Percentiles rank a stretch among this genome's conserved stretches.
phyloP scores from a whole-genome alignment of 2,797 vertebrate genomes.

The Pitangus sulphuratus region DNA sequence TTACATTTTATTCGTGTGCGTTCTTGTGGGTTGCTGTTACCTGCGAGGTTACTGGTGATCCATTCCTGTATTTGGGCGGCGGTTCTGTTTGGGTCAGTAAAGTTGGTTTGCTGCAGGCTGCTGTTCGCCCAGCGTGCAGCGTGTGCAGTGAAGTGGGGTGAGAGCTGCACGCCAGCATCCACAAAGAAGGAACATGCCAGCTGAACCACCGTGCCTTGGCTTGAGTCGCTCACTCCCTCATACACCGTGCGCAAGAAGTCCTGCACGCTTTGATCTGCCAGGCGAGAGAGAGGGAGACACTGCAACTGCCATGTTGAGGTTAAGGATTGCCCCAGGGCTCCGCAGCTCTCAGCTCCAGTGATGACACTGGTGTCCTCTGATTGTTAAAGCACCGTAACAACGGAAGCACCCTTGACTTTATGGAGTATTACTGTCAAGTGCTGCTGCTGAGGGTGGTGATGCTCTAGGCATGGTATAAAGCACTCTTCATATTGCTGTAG shows the following conservation, averaged over 20 bases:
- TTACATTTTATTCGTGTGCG: not conserved
- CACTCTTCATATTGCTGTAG: not conserved
- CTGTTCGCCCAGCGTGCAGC: conserved; percentile 81
- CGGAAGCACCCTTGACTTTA: not conserved
- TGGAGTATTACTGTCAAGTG: not conserved
- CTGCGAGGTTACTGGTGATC: conserved; percentile 56
- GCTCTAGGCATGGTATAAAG: accelerated
- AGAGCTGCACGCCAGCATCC: conserved; percentile 76
- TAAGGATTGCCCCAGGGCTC: not conserved
- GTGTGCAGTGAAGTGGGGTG: conserved; percentile 74
- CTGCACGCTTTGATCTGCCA: conserved; percentile 78
- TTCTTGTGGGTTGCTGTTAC: conserved; percentile 45
- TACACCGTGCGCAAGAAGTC: conserved; percentile 72
- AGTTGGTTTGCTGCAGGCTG: conserved; percentile 80
- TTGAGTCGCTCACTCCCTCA: conserved; percentile 60
- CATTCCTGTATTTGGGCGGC: conserved; percentile 40
- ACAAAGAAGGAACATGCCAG: conserved; percentile 84
- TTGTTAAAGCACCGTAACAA: not conserved
- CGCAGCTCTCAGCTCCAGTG: not conserved
- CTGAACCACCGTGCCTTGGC: conserved; percentile 74
- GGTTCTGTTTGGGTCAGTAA: conserved; percentile 74
- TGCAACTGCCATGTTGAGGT: accelerated
- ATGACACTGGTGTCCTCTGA: not conserved
- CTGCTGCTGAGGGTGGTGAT: not conserved
- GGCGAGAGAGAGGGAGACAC: conserved; percentile 29